phyloP scores from a whole-genome alignment of 2,113 vertebrate species.

The Naja naja region DNA sequence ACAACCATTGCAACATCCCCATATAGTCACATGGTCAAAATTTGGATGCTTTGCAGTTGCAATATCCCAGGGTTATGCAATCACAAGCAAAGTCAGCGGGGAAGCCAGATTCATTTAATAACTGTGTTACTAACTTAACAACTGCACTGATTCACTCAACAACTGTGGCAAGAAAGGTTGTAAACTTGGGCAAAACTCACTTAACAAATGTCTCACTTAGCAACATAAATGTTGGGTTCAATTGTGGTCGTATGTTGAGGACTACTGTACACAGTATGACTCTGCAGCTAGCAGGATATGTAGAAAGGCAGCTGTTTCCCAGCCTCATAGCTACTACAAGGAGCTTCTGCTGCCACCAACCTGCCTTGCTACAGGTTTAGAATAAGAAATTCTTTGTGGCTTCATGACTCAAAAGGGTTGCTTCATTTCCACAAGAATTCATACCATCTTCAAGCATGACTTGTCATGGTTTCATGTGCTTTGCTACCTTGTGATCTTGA shows the following conservation, averaged over 20 bases:
- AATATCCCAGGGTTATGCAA: no score
- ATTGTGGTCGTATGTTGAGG: no score
- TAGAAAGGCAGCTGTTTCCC: not conserved
- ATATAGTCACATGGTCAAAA: not conserved
- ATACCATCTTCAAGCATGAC: not conserved
- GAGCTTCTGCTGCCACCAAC: not conserved
- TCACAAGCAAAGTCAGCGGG: no score
- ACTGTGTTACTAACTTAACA: no score
- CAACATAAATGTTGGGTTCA: no score
- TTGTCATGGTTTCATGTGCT: not conserved
- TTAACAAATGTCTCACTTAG: no score
- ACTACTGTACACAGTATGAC: no score
- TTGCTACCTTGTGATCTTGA: not conserved
- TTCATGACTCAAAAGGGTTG: not conserved
- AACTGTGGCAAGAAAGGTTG: no score
- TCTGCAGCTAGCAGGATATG: not conserved
- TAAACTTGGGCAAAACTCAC: no score
- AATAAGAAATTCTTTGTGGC: not conserved
- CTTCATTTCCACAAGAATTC: not conserved
- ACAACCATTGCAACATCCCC: not conserved
- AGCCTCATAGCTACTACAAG: not conserved
- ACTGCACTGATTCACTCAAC: no score
- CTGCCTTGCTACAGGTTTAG: not conserved
- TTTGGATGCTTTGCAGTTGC: not conserved
- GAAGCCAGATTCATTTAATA: no score